Percentiles rank a stretch among this genome's conserved stretches.
phyloP scores from a whole-genome alignment of 2,888 invertebrate genomes.

The Zeuzera pyrina region DNA sequence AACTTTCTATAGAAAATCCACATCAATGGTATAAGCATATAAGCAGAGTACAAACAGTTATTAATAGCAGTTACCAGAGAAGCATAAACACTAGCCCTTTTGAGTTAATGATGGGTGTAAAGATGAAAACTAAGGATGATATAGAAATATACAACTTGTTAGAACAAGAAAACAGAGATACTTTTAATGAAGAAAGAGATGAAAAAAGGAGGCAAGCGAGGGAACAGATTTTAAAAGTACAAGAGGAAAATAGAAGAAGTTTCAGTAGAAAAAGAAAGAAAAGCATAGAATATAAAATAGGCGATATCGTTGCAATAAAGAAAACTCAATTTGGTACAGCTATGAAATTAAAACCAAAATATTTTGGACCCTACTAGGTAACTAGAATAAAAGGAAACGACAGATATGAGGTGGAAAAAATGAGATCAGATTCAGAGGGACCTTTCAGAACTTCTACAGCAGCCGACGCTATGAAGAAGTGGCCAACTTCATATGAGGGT shows the following conservation, averaged over 20 bases:
- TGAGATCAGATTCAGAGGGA: constrained; percentile 7
- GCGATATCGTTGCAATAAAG: constrained; percentile 14
- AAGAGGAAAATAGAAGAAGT: constrained; percentile 10
- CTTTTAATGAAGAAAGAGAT: constrained; percentile 7
- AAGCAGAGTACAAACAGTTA: constrained; percentile 8
- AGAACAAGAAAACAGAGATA: background rate
- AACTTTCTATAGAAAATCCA: constrained; percentile 26
- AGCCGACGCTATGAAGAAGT: constrained; percentile 10
- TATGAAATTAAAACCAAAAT: constrained; percentile 12
- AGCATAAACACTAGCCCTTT: constrained; percentile 14
- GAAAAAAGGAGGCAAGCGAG: constrained; percentile 9
- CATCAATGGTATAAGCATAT: constrained; percentile 27
- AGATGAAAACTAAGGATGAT: constrained; percentile 18
- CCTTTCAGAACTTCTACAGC: constrained; percentile 6
- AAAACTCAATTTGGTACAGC: constrained; percentile 12
- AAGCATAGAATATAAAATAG: constrained; percentile 5
- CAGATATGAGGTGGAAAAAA: constrained; percentile 14
- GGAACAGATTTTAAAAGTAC: constrained; percentile 10
- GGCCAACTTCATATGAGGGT: no score
- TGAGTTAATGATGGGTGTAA: constrained; percentile 19
- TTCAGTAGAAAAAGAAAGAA: constrained; percentile 10
- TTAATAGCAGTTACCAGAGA: constrained; percentile 13
- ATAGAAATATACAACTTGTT: constrained; percentile 1
- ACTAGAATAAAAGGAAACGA: constrained; percentile 7
- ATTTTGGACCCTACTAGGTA: constrained; percentile 8